A percentile compares a stretch with the other conserved stretches of the same genome.
Conservation (phyloP, 2,797 vertebrate genomes). For the Parambassis ranga region DNA sequence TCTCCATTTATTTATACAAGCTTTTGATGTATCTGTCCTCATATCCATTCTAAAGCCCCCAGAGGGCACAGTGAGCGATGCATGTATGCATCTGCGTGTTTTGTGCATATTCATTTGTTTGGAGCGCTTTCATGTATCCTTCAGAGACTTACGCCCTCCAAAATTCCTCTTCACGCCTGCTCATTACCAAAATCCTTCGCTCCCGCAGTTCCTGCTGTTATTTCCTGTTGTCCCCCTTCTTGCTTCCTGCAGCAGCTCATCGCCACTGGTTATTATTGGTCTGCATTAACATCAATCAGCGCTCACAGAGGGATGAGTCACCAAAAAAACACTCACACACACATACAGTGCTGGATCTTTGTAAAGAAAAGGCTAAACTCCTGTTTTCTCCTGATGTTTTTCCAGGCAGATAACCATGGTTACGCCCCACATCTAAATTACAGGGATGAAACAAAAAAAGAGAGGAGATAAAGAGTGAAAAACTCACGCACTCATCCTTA, state of each 20-base stretch:
- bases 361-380: too few relatives aligned
- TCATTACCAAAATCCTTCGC: constrained; percentile 47
- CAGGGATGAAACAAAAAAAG: constrained; percentile 39
- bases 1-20: constrained; percentile 10
- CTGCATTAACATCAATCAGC: constrained; percentile 43
- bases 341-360: not conserved
- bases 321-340: constrained; percentile 31
- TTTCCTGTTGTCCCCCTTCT: constrained; percentile 27
- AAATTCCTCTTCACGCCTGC: constrained; percentile 29
- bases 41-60: constrained; percentile 16
- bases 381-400: constrained; percentile 25
- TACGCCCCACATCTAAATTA: constrained; percentile 45
- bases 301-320: constrained; percentile 55
- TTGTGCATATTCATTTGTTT: constrained; percentile 54
- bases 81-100: constrained; percentile 3
- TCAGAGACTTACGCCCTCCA: constrained; percentile 33
- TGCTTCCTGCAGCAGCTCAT: constrained; percentile 14
- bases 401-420: constrained; percentile 56
- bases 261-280: constrained; percentile 42
- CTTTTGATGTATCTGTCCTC: constrained; percentile 31
- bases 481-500: constrained; percentile 35
- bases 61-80: constrained; percentile 15
- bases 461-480: constrained; percentile 18
- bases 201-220: constrained; percentile 21
- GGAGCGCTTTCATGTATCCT: constrained; percentile 47